Conservation (phyloP, 2,888 invertebrate species). For the Elegia similella region DNA sequence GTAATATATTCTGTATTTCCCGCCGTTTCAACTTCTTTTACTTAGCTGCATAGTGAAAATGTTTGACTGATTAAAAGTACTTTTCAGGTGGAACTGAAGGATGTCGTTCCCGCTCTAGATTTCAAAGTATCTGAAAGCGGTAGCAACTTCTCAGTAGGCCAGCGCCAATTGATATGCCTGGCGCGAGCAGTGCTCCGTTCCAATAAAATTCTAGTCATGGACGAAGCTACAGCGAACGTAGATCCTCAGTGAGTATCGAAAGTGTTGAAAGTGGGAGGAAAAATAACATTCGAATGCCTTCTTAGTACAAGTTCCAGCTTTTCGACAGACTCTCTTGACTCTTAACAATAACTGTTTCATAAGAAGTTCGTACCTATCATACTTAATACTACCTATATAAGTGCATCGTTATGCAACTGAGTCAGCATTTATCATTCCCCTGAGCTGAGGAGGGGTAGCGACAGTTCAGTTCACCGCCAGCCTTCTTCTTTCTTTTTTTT, state of each 20-base stretch:
- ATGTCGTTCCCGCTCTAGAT: constrained; percentile 84
- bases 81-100: constrained; percentile 87
- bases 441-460: too few species aligned
- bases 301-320: not conserved
- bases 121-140: constrained; percentile 88
- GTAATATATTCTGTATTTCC: too few species aligned
- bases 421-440: too few species aligned
- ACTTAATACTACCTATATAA: too few species aligned
- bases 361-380: too few species aligned
- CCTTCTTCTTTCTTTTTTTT: too few species aligned
- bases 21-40: too few species aligned
- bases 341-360: too few species aligned
- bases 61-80: not conserved
- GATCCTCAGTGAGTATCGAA: constrained; percentile 80
- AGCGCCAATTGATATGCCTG: constrained; percentile 89
- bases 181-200: constrained; percentile 89
- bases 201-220: constrained; percentile 86
- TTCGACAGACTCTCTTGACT: not conserved
- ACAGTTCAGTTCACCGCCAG: too few species aligned
- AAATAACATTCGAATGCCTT: not conserved
- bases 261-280: not conserved
- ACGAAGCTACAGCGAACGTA: constrained; percentile 82
- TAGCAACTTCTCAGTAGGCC: constrained; percentile 89
- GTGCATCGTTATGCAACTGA: too few species aligned
- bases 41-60: too few species aligned